Conservation (phyloP, 2,113 vertebrate species). For the Phaethon lepturus region DNA sequence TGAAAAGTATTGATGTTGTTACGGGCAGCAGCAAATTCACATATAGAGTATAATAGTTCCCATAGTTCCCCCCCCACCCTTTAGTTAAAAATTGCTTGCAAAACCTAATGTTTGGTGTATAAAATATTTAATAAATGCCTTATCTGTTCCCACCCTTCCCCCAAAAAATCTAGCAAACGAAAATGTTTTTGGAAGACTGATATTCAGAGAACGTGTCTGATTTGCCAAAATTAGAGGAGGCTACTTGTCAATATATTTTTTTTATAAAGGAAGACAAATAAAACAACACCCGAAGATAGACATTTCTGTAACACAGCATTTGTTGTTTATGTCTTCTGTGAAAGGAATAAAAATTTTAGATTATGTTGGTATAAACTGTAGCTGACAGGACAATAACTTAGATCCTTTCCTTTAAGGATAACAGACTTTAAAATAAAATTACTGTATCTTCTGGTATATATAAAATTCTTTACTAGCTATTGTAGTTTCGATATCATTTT, state of each 20-base stretch:
- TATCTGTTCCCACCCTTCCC: accelerated
- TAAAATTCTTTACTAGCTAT: not conserved
- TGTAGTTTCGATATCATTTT: constrained; percentile 15
- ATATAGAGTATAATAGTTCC: not conserved
- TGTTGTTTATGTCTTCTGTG: constrained; percentile 16
- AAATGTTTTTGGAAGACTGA: not conserved
- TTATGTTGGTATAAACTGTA: not conserved
- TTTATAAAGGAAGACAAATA: not conserved
- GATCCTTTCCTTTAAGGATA: not conserved
- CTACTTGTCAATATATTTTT: not conserved
- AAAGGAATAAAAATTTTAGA: not conserved
- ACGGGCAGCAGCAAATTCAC: not conserved
- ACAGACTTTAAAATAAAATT: constrained; percentile 16
- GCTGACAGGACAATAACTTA: constrained; percentile 1
- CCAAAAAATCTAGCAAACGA: not conserved
- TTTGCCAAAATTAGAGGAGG: not conserved
- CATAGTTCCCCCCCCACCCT: not conserved
- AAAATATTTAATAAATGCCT: not conserved
- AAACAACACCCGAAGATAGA: not conserved
- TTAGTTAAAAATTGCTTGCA: not conserved
- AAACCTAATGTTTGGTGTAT: not conserved
- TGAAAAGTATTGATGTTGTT: not conserved
- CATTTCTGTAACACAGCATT: not conserved
- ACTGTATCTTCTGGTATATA: not conserved
- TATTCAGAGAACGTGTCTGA: not conserved